phyloP scores from a whole-genome alignment of 2,888 invertebrate species.

The Mongoloraphidia duomilia region DNA sequence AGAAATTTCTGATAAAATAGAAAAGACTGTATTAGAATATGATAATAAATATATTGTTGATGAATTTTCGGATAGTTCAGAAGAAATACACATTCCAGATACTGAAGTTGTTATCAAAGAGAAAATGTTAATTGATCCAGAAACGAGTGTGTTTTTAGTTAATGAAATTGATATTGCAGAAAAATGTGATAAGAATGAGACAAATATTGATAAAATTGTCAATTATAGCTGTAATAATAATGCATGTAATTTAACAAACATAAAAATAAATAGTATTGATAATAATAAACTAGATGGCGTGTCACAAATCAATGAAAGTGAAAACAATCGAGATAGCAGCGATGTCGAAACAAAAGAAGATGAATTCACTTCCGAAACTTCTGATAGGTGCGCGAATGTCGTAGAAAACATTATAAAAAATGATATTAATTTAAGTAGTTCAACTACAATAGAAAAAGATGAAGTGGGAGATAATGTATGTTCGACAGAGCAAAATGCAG shows the following conservation, averaged over 20 bases:
- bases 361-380: no score
- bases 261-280: not conserved
- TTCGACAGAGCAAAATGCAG: no score
- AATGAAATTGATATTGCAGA: no score
- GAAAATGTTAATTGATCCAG: slow-evolving; percentile 8
- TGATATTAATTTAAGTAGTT: no score
- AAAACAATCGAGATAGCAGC: not conserved
- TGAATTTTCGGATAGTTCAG: slow-evolving; percentile 19
- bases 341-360: no score
- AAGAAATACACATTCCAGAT: slow-evolving; percentile 15
- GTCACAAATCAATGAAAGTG: not conserved
- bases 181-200: not conserved
- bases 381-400: no score
- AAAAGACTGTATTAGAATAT: slow-evolving; percentile 3
- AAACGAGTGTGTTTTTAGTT: not conserved
- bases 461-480: no score
- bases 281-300: not conserved
- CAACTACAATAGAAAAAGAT: no score
- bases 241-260: not conserved
- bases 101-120: slow-evolving; percentile 6
- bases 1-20: slow-evolving; percentile 14
- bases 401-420: no score
- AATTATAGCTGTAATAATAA: not conserved
- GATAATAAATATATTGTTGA: slow-evolving; percentile 15
- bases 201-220: not conserved